These are phyloP conservation scores for Zapornia atra DNA, from an alignment of 2,113 vertebrate species.

Conservation along the genomic window DNA sequence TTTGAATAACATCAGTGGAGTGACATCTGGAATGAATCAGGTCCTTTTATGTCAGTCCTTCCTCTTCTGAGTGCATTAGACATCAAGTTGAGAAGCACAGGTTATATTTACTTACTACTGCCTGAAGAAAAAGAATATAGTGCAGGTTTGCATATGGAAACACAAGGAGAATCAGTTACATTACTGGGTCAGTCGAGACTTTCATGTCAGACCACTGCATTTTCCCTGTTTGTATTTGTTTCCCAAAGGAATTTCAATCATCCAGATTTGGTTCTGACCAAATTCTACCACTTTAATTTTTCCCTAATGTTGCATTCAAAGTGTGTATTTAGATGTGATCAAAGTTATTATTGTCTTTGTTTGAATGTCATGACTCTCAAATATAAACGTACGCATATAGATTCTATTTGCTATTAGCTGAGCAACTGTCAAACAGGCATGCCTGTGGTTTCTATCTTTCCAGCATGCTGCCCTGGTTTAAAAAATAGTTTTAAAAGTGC, in stretches of 20 bases:
- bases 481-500: background rate
- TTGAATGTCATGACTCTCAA: background rate
- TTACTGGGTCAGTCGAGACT: background rate
- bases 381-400: background rate
- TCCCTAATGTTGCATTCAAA: background rate
- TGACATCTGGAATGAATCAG: background rate
- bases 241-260: background rate
- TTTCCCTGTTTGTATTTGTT: background rate
- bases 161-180: background rate
- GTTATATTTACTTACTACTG: background rate
- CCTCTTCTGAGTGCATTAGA: background rate
- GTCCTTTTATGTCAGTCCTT: background rate
- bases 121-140: background rate
- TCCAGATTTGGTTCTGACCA: background rate
- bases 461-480: background rate
- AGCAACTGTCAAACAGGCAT: background rate
- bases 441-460: background rate
- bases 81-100: background rate
- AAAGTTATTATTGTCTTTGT: background rate
- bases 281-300: background rate
- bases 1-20: background rate
- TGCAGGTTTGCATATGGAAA: background rate
- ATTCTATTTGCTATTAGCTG: background rate
- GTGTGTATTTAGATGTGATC: background rate
- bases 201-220: background rate